phyloP scores from a whole-genome alignment of 2,113 vertebrate species.

The Pluvialis apricaria region DNA sequence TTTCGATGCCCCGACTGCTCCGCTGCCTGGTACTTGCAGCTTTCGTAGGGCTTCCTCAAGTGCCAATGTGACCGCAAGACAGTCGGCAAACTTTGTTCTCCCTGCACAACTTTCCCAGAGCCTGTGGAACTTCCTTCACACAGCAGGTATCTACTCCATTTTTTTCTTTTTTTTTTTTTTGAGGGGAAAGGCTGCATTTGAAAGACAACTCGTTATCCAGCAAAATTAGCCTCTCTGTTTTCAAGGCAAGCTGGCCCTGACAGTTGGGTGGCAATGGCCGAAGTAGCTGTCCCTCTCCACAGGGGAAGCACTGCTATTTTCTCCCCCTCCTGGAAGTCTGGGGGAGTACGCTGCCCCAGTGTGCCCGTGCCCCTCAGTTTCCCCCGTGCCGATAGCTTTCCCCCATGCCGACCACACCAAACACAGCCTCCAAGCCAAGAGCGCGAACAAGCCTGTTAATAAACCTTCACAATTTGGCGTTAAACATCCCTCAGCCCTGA shows the following conservation, averaged over 20 bases:
- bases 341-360: rapidly evolving
- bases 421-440: neutral
- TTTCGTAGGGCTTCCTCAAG: neutral
- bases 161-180: neutral
- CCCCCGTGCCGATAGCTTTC: rapidly evolving
- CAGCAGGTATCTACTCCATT: neutral
- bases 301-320: neutral
- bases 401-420: rapidly evolving
- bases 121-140: neutral
- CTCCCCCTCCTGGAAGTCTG: rapidly evolving
- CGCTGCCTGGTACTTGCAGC: neutral
- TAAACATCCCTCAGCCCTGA: neutral
- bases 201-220: neutral
- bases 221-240: neutral
- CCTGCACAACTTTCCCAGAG: neutral
- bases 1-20: neutral
- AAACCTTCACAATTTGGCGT: neutral
- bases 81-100: rapidly evolving
- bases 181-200: neutral
- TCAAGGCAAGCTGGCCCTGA: neutral
- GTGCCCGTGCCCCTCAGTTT: rapidly evolving
- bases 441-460: rapidly evolving
- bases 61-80: neutral
- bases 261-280: neutral
- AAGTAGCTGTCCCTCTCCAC: neutral